Percentiles rank a stretch among this genome's conserved stretches.
These are phyloP conservation scores for Podilymbus podiceps DNA, from an alignment of 2,113 vertebrate species.

Conservation along the genomic window DNA sequence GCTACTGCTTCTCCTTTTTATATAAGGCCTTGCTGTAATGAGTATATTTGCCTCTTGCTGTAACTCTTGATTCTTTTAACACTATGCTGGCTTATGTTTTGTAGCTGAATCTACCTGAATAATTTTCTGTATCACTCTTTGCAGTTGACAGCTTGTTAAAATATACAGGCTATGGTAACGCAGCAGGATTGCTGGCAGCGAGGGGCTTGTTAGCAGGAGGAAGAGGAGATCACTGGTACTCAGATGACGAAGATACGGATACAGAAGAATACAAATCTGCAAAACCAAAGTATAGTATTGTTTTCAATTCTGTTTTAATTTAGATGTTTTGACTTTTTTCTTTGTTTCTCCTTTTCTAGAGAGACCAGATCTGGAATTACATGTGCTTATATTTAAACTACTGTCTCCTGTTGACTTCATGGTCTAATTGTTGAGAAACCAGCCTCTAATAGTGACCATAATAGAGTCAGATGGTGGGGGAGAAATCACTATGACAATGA, in stretches of 20 bases:
- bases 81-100: not conserved
- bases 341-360: not conserved
- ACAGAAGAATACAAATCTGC: slow-evolving; percentile 96
- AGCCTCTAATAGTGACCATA: not conserved
- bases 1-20: not conserved
- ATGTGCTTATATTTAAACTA: not conserved
- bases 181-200: slow-evolving; percentile 90
- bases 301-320: not conserved
- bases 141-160: slow-evolving; percentile 95
- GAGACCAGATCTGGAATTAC: slow-evolving; percentile 22
- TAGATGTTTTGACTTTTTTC: slow-evolving; percentile 36
- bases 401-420: not conserved
- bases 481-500: not conserved
- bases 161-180: slow-evolving; percentile 96
- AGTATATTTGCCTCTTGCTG: not conserved
- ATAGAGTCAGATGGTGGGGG: not conserved
- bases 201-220: slow-evolving; percentile 92
- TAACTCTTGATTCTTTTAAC: not conserved
- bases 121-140: slow-evolving; percentile 40
- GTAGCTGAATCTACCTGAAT: not conserved
- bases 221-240: slow-evolving; percentile 94
- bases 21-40: not conserved
- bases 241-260: slow-evolving; percentile 94
- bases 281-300: slow-evolving; percentile 84
- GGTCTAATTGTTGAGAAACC: not conserved